Base-by-base conservation (phyloP, 2,888 invertebrate genomes). In the Sympetrum striolatum region DNA sequence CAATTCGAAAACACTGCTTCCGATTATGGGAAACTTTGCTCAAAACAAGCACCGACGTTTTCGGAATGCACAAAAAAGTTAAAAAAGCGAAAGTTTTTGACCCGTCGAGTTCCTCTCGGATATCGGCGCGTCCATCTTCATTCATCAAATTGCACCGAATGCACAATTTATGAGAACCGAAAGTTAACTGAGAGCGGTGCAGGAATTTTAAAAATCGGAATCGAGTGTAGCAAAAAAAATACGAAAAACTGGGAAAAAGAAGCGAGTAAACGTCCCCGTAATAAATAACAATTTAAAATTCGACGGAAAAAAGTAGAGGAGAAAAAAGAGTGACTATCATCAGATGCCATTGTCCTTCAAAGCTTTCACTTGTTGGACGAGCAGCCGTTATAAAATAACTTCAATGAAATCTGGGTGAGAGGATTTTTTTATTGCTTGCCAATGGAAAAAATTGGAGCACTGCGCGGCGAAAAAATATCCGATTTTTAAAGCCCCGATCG, bases 331-430 rank as follows among this genome's bases (percentile, higher is more conserved):
- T 37, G 60, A 60, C 60, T 64, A 60, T 86, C 86, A 86, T 64
- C 58, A 60, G 86, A 86, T 86, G 86, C 39, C 64, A 86, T 86
- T 86, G 86, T 86, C 86, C 86, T 22, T 82, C 82, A 82, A 82
- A 82, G 82, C 82, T 86, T 86, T 86, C 86, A 86, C 86, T 86
- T 86, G 86, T 86, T 86, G 86, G 60, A 64, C 86, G 86, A 64
- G 86, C 58, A 12, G 37, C 64, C 86, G 86, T 86, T 86, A 86
- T 86, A 86, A 86, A 86, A 86, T 86, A 86, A 86, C 37, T 86
- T 60, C 86, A 86, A 86, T 86, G 86, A 86, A 86, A 86, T 86
- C 60, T 86, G 86, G 60, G 60, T 31, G 86, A 86, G 22, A 60
- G 86, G 39, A 60, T 22, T 60, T 86, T 86, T 86, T 86, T 64